phyloP scores from a whole-genome alignment of 2,888 invertebrate genomes.

The Argyresthia goedartella region DNA sequence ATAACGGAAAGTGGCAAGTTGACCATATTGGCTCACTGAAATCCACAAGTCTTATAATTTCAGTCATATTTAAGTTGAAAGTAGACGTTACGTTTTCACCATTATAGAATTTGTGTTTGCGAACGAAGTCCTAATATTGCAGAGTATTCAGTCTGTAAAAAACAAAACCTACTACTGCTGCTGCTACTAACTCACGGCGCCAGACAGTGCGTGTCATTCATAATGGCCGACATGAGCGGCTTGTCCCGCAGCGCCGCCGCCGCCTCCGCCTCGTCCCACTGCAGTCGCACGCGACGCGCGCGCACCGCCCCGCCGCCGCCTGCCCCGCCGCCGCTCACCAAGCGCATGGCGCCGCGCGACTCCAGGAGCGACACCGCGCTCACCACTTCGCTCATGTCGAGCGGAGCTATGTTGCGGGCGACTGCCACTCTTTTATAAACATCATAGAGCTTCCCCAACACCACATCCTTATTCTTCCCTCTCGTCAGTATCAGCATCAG shows the following conservation, averaged over 20 bases:
- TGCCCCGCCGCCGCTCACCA: no score
- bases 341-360: no score
- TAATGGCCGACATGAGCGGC: constrained; percentile 82
- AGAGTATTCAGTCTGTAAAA: no score
- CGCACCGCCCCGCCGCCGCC: constrained; percentile 55
- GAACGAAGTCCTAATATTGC: no score
- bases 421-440: constrained; percentile 81
- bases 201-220: constrained; percentile 66
- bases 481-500: constrained; percentile 85
- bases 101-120: no score
- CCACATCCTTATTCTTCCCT: constrained; percentile 85
- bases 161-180: no score
- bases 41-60: no score
- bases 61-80: no score
- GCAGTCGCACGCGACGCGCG: constrained; percentile 78
- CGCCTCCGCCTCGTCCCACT: constrained; percentile 89
- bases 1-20: no score
- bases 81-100: no score
- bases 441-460: constrained; percentile 81
- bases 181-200: neutral
- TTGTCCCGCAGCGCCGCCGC: constrained; percentile 83
- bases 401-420: constrained; percentile 79
- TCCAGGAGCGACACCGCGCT: constrained; percentile 85
- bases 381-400: constrained; percentile 85
- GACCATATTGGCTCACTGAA: no score